Percentiles rank a stretch among this genome's conserved stretches.
These are phyloP conservation scores for Chouioia cunea DNA, from an alignment of 2,888 invertebrate species.

Conservation along the genomic window DNA sequence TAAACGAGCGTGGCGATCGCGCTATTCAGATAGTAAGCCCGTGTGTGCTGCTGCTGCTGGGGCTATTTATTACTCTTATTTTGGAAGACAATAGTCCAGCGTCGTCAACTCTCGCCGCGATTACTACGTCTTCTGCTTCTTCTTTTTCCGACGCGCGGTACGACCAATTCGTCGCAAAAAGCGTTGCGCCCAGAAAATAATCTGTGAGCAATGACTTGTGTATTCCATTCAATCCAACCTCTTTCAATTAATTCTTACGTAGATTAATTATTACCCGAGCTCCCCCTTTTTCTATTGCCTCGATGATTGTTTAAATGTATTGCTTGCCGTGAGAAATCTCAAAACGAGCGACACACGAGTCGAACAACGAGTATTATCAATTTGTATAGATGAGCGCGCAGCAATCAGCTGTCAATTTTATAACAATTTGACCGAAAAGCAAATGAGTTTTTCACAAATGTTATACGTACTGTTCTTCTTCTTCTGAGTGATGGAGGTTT, in stretches of 20 bases:
- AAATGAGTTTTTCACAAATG: not conserved
- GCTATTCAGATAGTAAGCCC: slow-evolving; percentile 4
- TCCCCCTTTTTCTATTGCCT: no score
- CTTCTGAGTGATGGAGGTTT: slow-evolving; percentile 79
- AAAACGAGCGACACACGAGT: no score
- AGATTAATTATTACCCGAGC: no score
- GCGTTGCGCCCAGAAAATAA: no score
- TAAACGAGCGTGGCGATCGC: slow-evolving; percentile 16
- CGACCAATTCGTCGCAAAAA: no score
- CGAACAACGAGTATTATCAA: no score
- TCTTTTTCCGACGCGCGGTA: slow-evolving; percentile 11
- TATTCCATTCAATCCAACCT: not conserved
- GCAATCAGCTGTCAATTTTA: no score
- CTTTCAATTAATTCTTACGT: no score
- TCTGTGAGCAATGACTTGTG: not conserved
- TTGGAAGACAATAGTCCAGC: slow-evolving; percentile 31
- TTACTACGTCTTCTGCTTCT: no score
- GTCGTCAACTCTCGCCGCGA: not conserved
- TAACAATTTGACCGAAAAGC: no score
- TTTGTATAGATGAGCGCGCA: no score
- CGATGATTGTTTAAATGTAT: not conserved
- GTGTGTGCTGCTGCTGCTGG: not conserved
- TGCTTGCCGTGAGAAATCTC: not conserved
- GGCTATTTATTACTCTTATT: slow-evolving; percentile 32
- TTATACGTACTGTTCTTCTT: slow-evolving; percentile 67